Evolutionary conservation across 2,888 invertebrate genomes (phyloP).

Genomic region (Sialis lutaria): DNA sequence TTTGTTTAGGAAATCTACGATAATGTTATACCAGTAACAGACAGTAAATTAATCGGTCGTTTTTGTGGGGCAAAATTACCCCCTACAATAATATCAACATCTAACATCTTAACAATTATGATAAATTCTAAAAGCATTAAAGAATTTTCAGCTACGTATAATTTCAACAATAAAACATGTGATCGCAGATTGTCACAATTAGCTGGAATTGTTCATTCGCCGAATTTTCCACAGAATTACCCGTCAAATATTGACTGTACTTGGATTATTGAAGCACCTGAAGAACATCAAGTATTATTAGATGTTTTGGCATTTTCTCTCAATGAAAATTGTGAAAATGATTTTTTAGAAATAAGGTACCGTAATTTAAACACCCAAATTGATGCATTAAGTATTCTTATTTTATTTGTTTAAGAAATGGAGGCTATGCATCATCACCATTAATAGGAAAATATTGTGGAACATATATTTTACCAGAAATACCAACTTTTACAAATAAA

Average conservation of each 20-base stretch:
- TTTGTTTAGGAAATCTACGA: too few relatives aligned
- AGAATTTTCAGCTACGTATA: conserved; percentile 50
- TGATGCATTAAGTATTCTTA: not conserved
- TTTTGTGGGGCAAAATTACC: conserved; percentile 55
- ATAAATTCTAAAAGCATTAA: too few relatives aligned
- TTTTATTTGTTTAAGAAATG: conserved; percentile 43
- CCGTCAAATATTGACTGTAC: conserved; percentile 50
- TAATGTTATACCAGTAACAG: too few relatives aligned
- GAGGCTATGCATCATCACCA: conserved; percentile 50
- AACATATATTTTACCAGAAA: conserved; percentile 33
- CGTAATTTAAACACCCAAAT: conserved; percentile 3
- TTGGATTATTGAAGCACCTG: conserved; percentile 60
- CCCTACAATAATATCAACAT: conserved; percentile 44
- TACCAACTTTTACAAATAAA: conserved; percentile 61
- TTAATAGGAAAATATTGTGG: conserved; percentile 71
- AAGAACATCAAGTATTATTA: conserved; percentile 56
- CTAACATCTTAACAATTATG: conserved; percentile 53
- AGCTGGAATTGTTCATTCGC: conserved; percentile 55
- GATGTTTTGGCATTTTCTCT: conserved; percentile 45
- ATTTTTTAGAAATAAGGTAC: conserved; percentile 61
- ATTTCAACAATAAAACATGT: conserved; percentile 48
- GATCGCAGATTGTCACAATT: conserved; percentile 49
- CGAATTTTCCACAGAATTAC: conserved; percentile 61
- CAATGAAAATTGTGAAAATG: conserved; percentile 35
- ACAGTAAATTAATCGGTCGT: too few relatives aligned